Evolutionary conservation across 1,140 invertebrate genomes (phyloP), one percentile per base, ranked within the genome.

Genomic region (Drosophila punjabiensis): DNA sequence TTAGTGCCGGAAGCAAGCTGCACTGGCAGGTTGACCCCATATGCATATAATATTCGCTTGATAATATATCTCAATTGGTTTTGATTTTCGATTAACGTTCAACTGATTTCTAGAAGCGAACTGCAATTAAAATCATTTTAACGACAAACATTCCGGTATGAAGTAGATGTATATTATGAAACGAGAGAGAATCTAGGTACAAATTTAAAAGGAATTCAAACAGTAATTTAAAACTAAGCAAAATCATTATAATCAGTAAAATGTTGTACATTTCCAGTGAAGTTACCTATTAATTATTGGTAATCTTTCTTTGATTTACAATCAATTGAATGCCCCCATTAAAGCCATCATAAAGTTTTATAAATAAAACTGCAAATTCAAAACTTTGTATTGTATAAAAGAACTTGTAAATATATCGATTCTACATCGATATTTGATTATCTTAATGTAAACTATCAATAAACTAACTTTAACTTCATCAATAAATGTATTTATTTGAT

Each of bases 31-130:
- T 63, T 50, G 20, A 32, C 24, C 37, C 35, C 5, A 43, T 14
- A 45, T 37, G n/a, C 45, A 60, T 18, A 30, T 41, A 30, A 41
- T 68, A 35, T 48, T 71, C 35, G 48, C 13, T 61, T 50, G 35
- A 60, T 78, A 43, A 41, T 32, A 62, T 28, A 39, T 68, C 55
- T 56, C 64, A 78, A 78, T 78, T 78, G 64, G 37, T 69, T 69
- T 78, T 33, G 30, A 55, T 76, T 76, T 55, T 11, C 10, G 6
- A 45, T 33, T 58, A 43, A 37, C 24, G 35, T 16, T 28, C 24
- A 52, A 28, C 18, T 48, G 28, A 50, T 59, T 60, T 20, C 18
- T 11, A 58, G 14, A n/a, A 20, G 20, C 55, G 24, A n/a, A 5
- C 55, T 24, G 33, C 33, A 56, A 24, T 56, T 39, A 24, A 56